phyloP scores from a whole-genome alignment of 2,113 vertebrate genomes.

The Chloroceryle aenea region DNA sequence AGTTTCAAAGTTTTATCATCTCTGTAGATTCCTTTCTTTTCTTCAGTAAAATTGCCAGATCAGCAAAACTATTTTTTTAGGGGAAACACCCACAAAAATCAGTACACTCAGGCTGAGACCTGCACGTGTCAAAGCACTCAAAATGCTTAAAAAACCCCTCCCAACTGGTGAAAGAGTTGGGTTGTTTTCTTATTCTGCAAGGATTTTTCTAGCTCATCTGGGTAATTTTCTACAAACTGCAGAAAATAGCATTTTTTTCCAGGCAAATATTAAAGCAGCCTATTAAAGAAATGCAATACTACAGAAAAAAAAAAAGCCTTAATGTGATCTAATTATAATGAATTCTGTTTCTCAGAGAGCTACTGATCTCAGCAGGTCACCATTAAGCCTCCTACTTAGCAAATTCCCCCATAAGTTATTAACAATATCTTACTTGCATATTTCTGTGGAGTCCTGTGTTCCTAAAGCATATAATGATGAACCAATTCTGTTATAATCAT shows the following conservation, averaged over 20 bases:
- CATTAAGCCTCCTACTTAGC: not conserved
- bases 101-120: not conserved
- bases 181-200: not conserved
- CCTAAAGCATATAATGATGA: slow-evolving; percentile 94
- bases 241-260: not conserved
- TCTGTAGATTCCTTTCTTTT: not conserved
- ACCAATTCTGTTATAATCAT: slow-evolving; percentile 98
- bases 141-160: not conserved
- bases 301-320: not conserved
- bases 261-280: not conserved
- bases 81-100: not conserved
- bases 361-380: not conserved
- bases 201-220: not conserved
- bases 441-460: slow-evolving; percentile 95
- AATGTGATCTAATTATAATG: not conserved
- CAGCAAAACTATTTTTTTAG: not conserved
- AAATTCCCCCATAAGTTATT: not conserved
- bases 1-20: not conserved
- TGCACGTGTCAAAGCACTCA: not conserved
- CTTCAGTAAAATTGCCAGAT: not conserved
- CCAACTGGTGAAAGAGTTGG: not conserved
- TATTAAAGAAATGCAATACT: not conserved
- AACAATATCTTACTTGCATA: slow-evolving; percentile 91
- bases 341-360: not conserved
- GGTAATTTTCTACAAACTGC: not conserved